A percentile compares a stretch with the other conserved stretches of the same genome.
Conservation (phyloP, 2,797 vertebrate genomes). For the Clarias laeviceps region DNA sequence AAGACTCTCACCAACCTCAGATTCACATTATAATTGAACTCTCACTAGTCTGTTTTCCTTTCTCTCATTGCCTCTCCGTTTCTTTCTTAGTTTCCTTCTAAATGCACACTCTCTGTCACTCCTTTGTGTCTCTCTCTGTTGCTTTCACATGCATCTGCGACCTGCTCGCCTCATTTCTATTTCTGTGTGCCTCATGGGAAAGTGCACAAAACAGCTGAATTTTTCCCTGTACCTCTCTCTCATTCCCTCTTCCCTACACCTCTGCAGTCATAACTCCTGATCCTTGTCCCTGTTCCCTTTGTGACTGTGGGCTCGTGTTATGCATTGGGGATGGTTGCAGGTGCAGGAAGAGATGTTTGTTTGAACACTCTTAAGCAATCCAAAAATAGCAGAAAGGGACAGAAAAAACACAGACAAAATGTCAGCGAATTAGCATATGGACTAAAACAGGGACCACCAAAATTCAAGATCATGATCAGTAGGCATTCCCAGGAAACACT, state of each 20-base stretch:
- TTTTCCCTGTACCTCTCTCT: conserved; percentile 9
- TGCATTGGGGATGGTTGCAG: background rate
- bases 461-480: background rate
- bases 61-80: background rate
- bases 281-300: background rate
- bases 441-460: background rate
- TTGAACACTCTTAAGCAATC: background rate
- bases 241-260: background rate
- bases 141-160: conserved; percentile 15
- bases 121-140: conserved; percentile 17
- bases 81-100: background rate
- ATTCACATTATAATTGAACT: background rate
- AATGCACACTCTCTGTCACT: background rate
- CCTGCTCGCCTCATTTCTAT: conserved; percentile 52
- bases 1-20: background rate
- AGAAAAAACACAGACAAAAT: background rate
- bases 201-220: conserved; percentile 44
- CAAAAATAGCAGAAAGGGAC: background rate
- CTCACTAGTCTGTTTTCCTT: background rate
- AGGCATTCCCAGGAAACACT: background rate
- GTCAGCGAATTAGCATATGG: background rate
- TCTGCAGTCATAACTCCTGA: background rate
- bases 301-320: background rate
- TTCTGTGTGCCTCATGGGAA: conserved; percentile 50
- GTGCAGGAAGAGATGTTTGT: background rate